phyloP scores from a whole-genome alignment of 2,113 vertebrate species.

The Colinus virginianus region DNA sequence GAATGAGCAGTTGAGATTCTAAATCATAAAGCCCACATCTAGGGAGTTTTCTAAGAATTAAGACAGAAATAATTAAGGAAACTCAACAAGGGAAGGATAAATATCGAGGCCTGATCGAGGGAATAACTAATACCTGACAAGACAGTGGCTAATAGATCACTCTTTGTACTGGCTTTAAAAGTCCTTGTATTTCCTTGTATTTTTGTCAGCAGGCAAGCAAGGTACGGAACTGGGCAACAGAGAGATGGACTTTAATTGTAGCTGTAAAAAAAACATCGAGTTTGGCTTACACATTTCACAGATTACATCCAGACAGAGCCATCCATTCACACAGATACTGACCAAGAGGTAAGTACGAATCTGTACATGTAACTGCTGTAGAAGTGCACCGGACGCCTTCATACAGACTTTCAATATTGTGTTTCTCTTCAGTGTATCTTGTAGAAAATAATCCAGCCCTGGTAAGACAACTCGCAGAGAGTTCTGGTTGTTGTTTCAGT shows the following conservation, averaged over 20 bases:
- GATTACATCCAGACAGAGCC: neutral
- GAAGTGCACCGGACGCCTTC: neutral
- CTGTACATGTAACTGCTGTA: neutral
- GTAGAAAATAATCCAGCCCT: neutral
- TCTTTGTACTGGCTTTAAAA: constrained; percentile 26
- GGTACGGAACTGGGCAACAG: constrained; percentile 42
- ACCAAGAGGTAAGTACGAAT: neutral
- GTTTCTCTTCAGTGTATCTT: neutral
- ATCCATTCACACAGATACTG: neutral
- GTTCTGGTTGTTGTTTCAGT: neutral
- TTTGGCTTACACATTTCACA: constrained; percentile 30
- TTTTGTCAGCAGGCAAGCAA: constrained; percentile 46
- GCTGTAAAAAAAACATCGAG: constrained; percentile 33
- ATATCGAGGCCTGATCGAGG: neutral
- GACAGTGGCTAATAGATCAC: constrained; percentile 5
- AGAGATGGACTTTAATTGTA: constrained; percentile 35
- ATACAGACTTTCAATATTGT: neutral
- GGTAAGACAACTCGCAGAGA: neutral
- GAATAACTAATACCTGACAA: constrained; percentile 50
- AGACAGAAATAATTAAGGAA: constrained; percentile 75
- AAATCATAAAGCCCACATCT: constrained; percentile 47
- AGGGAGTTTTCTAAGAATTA: constrained; percentile 67
- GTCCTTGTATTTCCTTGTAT: neutral
- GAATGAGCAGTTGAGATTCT: constrained; percentile 59
- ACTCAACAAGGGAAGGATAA: constrained; percentile 52